phyloP scores from a whole-genome alignment of 2,888 invertebrate genomes.

The Netelia fuscicornis region DNA sequence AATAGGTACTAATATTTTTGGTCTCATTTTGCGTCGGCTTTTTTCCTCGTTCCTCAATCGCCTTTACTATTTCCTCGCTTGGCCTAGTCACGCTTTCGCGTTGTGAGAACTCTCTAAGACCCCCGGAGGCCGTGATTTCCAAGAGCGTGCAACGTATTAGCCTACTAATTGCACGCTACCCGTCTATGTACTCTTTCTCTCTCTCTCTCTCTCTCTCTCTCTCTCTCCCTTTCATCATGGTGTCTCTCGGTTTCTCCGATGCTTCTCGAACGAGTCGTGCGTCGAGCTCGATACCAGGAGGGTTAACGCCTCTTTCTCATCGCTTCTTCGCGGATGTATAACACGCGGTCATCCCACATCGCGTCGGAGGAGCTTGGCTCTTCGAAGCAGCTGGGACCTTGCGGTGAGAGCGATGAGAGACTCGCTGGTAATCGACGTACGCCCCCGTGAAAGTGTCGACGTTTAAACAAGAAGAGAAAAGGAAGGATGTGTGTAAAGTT shows the following conservation, averaged over 20 bases:
- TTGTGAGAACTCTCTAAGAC: constrained; percentile 61
- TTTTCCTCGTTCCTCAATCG: not conserved
- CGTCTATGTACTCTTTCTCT: constrained; percentile 53
- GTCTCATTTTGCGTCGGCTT: not conserved
- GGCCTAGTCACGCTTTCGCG: constrained; percentile 63
- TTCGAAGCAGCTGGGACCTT: not conserved
- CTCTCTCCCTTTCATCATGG: constrained; percentile 12
- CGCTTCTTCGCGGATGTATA: constrained; percentile 49
- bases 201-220: constrained; percentile 25
- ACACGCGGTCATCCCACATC: constrained; percentile 23
- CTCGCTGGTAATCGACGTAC: constrained; percentile 60
- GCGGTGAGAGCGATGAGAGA: constrained; percentile 27
- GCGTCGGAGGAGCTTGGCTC: not conserved
- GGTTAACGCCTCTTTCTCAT: constrained; percentile 61
- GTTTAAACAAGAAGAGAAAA: constrained; percentile 42
- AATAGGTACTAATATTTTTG: not conserved
- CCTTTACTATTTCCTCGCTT: constrained; percentile 44
- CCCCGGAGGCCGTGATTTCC: constrained; percentile 42
- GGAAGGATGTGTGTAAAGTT: constrained; percentile 31
- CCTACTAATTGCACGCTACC: constrained; percentile 70
- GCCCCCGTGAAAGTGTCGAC: constrained; percentile 66
- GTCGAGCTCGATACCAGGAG: constrained; percentile 8
- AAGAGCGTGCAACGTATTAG: constrained; percentile 68
- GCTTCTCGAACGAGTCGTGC: constrained; percentile 14
- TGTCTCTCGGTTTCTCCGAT: constrained; percentile 27